Conservation (phyloP, 2,113 vertebrate species). For the Rhineura floridana region DNA sequence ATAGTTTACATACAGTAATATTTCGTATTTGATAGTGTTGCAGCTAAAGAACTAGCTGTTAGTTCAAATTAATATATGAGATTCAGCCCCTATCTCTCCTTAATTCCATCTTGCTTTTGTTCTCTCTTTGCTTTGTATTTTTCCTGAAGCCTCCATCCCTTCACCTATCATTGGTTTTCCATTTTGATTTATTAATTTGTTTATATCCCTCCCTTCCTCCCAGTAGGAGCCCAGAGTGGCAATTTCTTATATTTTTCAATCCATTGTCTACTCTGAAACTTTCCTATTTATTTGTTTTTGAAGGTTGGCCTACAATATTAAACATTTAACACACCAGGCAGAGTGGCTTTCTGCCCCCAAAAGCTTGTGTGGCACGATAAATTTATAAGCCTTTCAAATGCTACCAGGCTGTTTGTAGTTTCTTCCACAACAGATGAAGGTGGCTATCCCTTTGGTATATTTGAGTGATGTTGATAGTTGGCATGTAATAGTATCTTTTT, state of each 20-base stretch:
- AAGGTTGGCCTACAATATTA: background rate
- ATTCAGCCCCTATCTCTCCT: background rate
- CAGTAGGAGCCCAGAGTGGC: too few relatives aligned
- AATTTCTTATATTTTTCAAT: background rate
- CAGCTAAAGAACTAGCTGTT: background rate
- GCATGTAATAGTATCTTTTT: background rate
- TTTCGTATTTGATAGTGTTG: background rate
- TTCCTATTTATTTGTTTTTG: background rate
- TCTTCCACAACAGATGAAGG: background rate
- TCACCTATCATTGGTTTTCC: background rate
- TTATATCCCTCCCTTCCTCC: too few relatives aligned
- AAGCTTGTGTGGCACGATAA: background rate
- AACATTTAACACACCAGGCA: too few relatives aligned
- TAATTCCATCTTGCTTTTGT: background rate
- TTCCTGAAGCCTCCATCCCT: background rate
- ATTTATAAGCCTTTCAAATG: background rate
- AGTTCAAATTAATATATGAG: background rate
- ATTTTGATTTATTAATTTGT: too few relatives aligned
- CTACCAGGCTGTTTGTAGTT: background rate
- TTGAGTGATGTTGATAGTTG: background rate
- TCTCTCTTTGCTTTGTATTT: background rate
- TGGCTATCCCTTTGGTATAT: background rate
- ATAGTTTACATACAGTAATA: background rate
- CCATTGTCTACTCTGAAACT: background rate
- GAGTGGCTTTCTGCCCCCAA: background rate